These are phyloP conservation scores for Carettochelys insculpta DNA, from an alignment of 2,113 vertebrate genomes.

Conservation along the genomic window DNA sequence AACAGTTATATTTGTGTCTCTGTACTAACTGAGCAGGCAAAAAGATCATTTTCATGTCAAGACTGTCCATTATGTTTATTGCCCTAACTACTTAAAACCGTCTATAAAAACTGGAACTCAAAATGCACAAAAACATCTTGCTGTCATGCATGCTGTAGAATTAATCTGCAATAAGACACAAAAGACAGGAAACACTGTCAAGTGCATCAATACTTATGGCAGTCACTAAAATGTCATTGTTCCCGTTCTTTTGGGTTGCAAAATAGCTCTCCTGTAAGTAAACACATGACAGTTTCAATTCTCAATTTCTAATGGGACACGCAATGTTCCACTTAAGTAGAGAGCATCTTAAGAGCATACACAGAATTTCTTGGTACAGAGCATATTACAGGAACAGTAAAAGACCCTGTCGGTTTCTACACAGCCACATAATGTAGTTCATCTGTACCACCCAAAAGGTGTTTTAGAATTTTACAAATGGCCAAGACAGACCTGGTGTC, in stretches of 20 bases:
- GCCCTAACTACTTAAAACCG: background rate
- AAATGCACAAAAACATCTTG: background rate
- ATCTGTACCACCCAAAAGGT: background rate
- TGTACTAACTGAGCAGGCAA: background rate
- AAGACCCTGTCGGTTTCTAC: background rate
- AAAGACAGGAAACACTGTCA: background rate
- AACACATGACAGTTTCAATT: background rate
- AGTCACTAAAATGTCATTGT: constrained; percentile 41
- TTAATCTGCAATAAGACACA: constrained; percentile 51
- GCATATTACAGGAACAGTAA: background rate
- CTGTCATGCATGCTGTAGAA: constrained; percentile 47
- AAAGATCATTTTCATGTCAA: background rate
- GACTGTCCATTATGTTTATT: background rate
- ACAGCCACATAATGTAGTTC: background rate
- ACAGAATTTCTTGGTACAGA: background rate
- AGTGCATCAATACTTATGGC: background rate
- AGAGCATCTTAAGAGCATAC: background rate
- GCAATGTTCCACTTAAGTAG: background rate
- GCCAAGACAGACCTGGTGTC: constrained; percentile 2
- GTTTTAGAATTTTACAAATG: constrained; percentile 4
- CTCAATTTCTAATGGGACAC: background rate
- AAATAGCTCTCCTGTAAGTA: background rate
- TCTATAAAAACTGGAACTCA: background rate
- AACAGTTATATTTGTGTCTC: background rate
- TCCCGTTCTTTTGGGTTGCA: constrained; percentile 15